phyloP scores from a whole-genome alignment of 2,797 vertebrate genomes.

The Silurus aristotelis region DNA sequence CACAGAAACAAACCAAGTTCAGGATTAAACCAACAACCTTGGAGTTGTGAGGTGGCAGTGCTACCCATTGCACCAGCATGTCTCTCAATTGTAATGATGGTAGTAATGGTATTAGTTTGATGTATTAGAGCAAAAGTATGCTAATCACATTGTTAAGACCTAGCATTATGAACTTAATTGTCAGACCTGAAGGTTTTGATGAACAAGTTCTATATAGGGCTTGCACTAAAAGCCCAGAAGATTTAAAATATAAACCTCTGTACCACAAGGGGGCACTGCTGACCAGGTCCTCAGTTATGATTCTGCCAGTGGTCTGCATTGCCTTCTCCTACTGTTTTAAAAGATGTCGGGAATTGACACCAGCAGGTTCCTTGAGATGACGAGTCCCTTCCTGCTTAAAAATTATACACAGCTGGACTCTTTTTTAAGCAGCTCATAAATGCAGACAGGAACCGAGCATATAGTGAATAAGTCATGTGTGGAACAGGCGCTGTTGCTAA shows the following conservation, averaged over 20 bases:
- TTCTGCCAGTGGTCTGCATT: neutral
- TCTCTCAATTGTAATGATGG: neutral
- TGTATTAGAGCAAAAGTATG: neutral
- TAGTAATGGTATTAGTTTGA: neutral
- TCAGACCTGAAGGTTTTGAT: neutral
- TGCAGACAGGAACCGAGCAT: neutral
- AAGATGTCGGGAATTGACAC: conserved; percentile 3
- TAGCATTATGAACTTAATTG: neutral
- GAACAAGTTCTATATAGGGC: neutral
- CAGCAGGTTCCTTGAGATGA: neutral
- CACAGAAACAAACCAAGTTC: neutral
- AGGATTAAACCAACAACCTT: neutral
- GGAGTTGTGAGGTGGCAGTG: neutral
- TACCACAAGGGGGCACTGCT: conserved; percentile 27
- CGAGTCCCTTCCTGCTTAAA: conserved; percentile 10
- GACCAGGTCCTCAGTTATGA: neutral
- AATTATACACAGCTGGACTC: neutral
- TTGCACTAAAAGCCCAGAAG: too few species aligned
- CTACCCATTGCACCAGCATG: neutral
- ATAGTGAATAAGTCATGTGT: neutral
- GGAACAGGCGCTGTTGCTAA: neutral
- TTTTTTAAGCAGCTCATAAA: neutral
- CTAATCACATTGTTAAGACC: neutral
- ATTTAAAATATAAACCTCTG: neutral
- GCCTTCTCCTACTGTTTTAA: conserved; percentile 28